Evolutionary conservation across 2,797 vertebrate species (phyloP).

Genomic region (Urocyon cinereoargenteus): DNA sequence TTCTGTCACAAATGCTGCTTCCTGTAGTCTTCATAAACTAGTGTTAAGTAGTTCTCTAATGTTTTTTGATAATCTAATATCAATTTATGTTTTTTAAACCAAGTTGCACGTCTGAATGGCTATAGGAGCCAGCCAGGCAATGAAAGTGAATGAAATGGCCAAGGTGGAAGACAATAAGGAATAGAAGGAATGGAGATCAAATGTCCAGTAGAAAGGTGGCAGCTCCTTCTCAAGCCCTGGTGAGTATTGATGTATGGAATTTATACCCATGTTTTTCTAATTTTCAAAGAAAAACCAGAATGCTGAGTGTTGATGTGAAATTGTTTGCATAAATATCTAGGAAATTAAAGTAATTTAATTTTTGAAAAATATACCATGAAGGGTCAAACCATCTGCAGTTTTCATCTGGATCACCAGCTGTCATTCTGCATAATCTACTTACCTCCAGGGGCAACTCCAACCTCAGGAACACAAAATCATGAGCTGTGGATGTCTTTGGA

Average conservation of each 20-base stretch:
- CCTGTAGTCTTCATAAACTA: not conserved
- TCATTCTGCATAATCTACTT: not conserved
- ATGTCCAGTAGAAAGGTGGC: fast-evolving
- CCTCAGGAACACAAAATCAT: not conserved
- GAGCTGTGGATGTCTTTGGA: not conserved
- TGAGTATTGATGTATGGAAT: not conserved
- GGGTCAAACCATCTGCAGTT: not conserved
- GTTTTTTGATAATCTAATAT: not conserved
- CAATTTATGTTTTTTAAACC: not conserved
- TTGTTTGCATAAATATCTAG: not conserved
- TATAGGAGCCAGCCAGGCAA: not conserved
- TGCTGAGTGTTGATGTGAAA: not conserved
- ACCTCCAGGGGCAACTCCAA: not conserved
- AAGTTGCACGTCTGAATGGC: not conserved
- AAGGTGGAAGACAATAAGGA: not conserved
- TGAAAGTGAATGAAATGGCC: not conserved
- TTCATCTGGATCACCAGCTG: not conserved
- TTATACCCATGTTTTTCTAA: not conserved
- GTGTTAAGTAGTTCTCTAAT: not conserved
- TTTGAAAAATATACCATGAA: not conserved
- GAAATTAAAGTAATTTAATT: not conserved
- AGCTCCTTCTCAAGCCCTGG: not conserved
- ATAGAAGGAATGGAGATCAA: not conserved
- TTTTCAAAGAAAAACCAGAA: not conserved
- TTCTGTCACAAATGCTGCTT: not conserved